Evolutionary conservation across 1,140 invertebrate genomes (phyloP).

Genomic region (Drosophila albomicans): DNA sequence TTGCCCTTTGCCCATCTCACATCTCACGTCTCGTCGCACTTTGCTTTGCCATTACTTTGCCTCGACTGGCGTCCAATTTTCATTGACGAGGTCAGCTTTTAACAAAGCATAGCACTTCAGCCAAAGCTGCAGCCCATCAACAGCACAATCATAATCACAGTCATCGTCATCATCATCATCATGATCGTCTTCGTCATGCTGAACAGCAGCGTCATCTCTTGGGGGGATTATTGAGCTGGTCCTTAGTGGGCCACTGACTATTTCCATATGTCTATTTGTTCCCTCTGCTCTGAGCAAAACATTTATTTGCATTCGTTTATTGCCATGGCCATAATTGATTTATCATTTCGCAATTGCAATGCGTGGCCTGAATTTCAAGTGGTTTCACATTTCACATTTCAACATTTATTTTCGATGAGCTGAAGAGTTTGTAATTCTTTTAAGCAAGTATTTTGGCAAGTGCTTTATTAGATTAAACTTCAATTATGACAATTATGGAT

Average conservation of each 20-base stretch:
- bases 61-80: slow-evolving; percentile 43
- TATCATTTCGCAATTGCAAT: slow-evolving; percentile 34
- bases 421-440: background rate
- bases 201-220: slow-evolving; percentile 15
- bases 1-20: background rate
- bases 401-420: background rate
- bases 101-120: slow-evolving; percentile 62
- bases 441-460: background rate
- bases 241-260: slow-evolving; percentile 3
- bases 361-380: slow-evolving; percentile 47
- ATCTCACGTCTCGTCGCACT: slow-evolving; percentile 8
- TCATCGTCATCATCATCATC: slow-evolving; percentile 14
- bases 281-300: background rate
- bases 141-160: background rate
- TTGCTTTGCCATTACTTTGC: slow-evolving; percentile 24
- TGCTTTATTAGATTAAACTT: background rate
- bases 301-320: slow-evolving; percentile 48
- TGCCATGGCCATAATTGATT: slow-evolving; percentile 42
- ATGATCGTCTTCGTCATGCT: background rate
- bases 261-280: slow-evolving; percentile 11
- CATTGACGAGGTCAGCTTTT: slow-evolving; percentile 79
- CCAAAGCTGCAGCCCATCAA: slow-evolving; percentile 20
- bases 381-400: slow-evolving; percentile 23
- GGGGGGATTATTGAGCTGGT: slow-evolving; percentile 17
- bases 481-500: background rate